Conservation (phyloP, 2,888 invertebrate genomes). For the Dolomedes plantarius region DNA sequence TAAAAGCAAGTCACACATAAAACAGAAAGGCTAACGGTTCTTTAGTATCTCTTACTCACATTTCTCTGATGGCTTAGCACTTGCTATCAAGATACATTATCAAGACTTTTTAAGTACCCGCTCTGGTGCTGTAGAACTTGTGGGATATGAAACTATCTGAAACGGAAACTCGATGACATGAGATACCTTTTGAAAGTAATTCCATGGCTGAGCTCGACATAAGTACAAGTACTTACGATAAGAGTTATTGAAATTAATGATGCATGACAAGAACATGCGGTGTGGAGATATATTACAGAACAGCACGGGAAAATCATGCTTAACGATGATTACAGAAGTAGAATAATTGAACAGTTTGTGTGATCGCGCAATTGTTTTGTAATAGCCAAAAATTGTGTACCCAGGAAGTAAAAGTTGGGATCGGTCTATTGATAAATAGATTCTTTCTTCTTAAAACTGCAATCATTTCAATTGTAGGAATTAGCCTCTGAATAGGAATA, state of each 20-base stretch:
- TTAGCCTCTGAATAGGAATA: no score
- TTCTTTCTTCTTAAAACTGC: no score
- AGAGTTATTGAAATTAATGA: background rate
- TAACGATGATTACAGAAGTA: background rate
- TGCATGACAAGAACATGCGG: background rate
- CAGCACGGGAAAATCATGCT: background rate
- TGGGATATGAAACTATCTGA: constrained; percentile 2
- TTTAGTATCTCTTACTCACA: no score
- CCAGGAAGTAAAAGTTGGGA: no score
- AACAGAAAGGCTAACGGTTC: no score
- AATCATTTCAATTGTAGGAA: no score
- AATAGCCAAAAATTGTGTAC: background rate
- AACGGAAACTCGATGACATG: background rate
- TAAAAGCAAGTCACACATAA: no score
- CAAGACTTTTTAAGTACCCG: background rate
- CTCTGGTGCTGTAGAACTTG: background rate
- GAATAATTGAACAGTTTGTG: background rate
- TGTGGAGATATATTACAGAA: background rate
- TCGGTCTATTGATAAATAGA: no score
- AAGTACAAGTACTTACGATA: background rate
- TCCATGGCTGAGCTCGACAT: background rate
- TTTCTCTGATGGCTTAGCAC: no score
- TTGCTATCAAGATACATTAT: background rate
- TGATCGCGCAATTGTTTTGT: background rate
- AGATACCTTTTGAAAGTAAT: background rate